Evolutionary conservation across 2,797 vertebrate species (phyloP).

Genomic region (Aratinga solstitialis): DNA sequence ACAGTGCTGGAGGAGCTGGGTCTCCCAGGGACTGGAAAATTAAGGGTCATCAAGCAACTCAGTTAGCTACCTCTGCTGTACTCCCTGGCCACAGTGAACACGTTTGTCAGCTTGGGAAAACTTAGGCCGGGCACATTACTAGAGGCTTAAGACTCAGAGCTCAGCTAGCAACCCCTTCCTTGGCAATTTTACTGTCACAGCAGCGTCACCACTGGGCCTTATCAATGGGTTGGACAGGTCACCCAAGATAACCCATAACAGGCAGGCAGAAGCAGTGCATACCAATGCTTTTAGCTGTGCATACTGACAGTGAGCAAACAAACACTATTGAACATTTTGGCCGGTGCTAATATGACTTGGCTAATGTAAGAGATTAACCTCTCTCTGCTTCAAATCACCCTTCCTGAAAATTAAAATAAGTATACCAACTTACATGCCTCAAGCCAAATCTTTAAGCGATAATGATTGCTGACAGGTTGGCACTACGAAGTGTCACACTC

Average conservation of each 20-base stretch:
- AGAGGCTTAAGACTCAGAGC: background rate
- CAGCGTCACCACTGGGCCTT: background rate
- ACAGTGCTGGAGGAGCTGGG: background rate
- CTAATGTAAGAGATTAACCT: slow-evolving; percentile 10
- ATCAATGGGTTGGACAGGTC: background rate
- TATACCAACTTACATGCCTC: background rate
- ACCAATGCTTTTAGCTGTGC: background rate
- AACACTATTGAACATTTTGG: slow-evolving; percentile 6
- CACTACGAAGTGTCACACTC: background rate
- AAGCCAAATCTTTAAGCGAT: background rate
- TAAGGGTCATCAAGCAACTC: background rate
- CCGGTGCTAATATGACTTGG: background rate
- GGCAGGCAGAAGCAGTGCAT: slow-evolving; percentile 11
- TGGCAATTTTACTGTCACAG: background rate
- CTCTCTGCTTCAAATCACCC: background rate
- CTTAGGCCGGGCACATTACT: background rate
- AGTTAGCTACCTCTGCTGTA: background rate
- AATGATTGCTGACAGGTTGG: background rate
- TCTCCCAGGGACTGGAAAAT: background rate
- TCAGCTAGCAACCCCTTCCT: background rate
- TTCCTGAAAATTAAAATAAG: background rate
- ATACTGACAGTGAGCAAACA: slow-evolving; percentile 24
- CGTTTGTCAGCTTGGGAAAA: background rate
- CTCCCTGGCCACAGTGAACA: background rate
- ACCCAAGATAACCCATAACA: slow-evolving; percentile 23